Conservation (phyloP, 30 jellyfish, hydroid and myxozoan genomes). For the Nemopilema nomurai region DNA sequence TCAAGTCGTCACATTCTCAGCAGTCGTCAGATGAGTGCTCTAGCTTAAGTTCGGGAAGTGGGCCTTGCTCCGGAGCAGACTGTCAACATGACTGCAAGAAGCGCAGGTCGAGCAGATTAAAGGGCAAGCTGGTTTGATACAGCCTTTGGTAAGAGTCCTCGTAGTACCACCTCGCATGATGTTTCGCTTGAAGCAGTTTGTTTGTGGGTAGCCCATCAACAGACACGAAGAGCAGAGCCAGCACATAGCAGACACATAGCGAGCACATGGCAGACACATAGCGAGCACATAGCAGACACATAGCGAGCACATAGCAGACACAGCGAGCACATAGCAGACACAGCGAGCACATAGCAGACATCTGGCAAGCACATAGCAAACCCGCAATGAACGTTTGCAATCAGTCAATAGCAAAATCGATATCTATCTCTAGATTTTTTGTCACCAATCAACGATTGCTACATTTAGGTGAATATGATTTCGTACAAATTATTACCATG, state of each 20-base stretch:
- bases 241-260: not conserved
- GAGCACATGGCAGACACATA: not conserved
- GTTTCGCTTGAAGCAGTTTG: not conserved
- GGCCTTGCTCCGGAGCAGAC: constrained; percentile 59
- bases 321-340: not conserved
- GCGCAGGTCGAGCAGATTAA: constrained; percentile 26
- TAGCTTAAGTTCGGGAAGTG: constrained; percentile 57
- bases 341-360: no score
- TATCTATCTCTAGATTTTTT: no score
- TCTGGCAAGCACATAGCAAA: no score
- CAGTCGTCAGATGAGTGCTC: constrained; percentile 72
- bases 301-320: not conserved
- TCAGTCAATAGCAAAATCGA: no score
- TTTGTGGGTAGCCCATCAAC: not conserved
- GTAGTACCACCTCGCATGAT: not conserved
- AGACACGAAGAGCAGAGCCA: not conserved
- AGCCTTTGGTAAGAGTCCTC: not conserved
- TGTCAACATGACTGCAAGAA: constrained; percentile 60
- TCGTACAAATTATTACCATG: not conserved
- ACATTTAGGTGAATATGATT: not conserved
- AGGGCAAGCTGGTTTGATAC: constrained; percentile 53
- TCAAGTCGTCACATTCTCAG: constrained; percentile 37
- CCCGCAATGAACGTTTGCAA: no score
- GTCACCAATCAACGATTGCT: no score
- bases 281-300: not conserved